Conservation (phyloP, 2,797 vertebrate species). For the Phataginus tricuspis region DNA sequence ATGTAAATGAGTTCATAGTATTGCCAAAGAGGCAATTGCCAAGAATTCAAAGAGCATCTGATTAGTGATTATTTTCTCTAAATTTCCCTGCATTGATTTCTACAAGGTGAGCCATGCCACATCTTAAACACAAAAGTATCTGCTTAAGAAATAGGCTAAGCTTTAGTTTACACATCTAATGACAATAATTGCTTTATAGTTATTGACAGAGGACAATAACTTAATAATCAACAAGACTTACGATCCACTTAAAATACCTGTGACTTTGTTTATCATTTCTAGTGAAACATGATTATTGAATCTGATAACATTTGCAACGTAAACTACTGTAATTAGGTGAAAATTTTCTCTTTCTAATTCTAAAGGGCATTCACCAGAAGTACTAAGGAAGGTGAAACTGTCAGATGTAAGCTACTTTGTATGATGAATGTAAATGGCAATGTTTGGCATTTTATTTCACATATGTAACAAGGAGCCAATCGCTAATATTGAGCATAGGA, state of each 20-base stretch:
- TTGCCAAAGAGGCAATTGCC: background rate
- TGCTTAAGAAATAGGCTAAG: background rate
- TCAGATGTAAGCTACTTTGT: slow-evolving; percentile 37
- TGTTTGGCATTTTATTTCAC: slow-evolving; percentile 67
- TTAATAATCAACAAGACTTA: slow-evolving; percentile 63
- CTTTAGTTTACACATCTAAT: slow-evolving; percentile 49
- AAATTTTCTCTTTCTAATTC: slow-evolving; percentile 70
- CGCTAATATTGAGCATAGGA: background rate
- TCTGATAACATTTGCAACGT: slow-evolving; percentile 74
- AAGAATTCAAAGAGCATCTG: background rate
- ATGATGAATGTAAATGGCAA: slow-evolving; percentile 55
- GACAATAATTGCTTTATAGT: slow-evolving; percentile 40
- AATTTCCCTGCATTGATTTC: background rate
- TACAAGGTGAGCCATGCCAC: background rate
- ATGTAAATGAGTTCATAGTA: background rate
- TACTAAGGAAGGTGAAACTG: slow-evolving; percentile 77
- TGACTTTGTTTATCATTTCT: slow-evolving; percentile 71
- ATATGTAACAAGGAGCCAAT: slow-evolving; percentile 26
- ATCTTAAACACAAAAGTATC: slow-evolving; percentile 2
- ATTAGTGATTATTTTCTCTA: slow-evolving; percentile 35
- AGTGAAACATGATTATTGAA: slow-evolving; percentile 76
- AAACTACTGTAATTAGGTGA: slow-evolving; percentile 72
- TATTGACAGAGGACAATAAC: slow-evolving; percentile 53
- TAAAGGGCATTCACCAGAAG: slow-evolving; percentile 69
- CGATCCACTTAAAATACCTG: slow-evolving; percentile 72